Evolutionary conservation across 2,888 invertebrate genomes (phyloP).

Genomic region (Hypena proboscidalis): DNA sequence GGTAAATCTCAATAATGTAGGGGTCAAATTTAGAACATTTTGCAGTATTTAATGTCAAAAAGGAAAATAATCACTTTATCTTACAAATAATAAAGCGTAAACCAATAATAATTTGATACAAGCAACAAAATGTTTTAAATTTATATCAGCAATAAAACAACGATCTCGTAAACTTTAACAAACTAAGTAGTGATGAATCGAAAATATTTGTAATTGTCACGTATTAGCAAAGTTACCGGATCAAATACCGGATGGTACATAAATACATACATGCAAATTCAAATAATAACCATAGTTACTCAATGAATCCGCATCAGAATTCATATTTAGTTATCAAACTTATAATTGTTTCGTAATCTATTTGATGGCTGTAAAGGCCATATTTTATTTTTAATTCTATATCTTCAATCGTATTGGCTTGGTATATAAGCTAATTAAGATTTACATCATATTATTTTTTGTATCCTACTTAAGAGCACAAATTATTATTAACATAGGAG

Average conservation of each 20-base stretch:
- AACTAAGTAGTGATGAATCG: constrained; percentile 2
- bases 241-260: constrained; percentile 36
- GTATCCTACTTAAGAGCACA: too few relatives aligned
- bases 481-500: too few relatives aligned
- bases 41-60: too few relatives aligned
- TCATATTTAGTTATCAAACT: constrained; percentile 30
- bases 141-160: constrained; percentile 8
- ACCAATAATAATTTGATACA: too few relatives aligned
- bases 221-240: too few relatives aligned
- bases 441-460: constrained; percentile 40
- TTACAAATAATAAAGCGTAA: too few relatives aligned
- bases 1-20: too few relatives aligned
- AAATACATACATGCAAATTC: constrained; percentile 32
- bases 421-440: constrained; percentile 41
- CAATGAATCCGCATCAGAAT: constrained; percentile 20
- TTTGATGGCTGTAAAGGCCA: constrained; percentile 39
- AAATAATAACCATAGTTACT: constrained; percentile 36
- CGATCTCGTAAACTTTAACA: not conserved
- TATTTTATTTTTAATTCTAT: constrained; percentile 27
- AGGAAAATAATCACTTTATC: too few relatives aligned
- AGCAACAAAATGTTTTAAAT: too few relatives aligned
- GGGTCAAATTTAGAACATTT: too few relatives aligned
- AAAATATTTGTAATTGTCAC: constrained; percentile 8
- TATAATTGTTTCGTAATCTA: constrained; percentile 51
- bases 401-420: constrained; percentile 30